These are phyloP conservation scores for Amiota minor DNA, from an alignment of 2,888 invertebrate genomes.

Conservation along the genomic window DNA sequence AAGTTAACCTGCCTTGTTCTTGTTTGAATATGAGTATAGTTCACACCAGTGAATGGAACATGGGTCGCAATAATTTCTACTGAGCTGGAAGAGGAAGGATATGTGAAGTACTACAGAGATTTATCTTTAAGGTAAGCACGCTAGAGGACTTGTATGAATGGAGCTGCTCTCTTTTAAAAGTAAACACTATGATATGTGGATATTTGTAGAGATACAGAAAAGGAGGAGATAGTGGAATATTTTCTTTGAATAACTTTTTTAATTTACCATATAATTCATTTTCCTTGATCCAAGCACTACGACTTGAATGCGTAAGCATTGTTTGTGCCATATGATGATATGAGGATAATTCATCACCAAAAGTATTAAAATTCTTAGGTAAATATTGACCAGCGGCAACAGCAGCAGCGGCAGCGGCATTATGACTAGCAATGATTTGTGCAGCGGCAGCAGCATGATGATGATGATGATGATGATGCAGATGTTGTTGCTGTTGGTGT, in stretches of 20 bases:
- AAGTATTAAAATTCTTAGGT: conserved; percentile 68
- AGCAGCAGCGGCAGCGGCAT: conserved; percentile 67
- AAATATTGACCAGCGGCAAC: conserved; percentile 69
- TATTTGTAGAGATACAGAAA: no score
- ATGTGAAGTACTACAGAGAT: no score
- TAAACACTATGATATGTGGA: no score
- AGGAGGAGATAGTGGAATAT: no score
- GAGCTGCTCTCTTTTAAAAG: no score
- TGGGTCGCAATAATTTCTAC: no score
- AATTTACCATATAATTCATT: conserved; percentile 72
- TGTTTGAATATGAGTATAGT: no score
- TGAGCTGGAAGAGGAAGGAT: no score
- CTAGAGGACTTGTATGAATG: no score
- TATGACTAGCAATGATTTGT: conserved; percentile 69
- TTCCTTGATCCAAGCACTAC: conserved; percentile 71
- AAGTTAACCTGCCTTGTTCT: no score
- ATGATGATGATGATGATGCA: conserved; percentile 37
- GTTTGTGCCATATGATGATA: conserved; percentile 72
- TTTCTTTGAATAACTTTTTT: not conserved
- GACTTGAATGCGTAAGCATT: conserved; percentile 68
- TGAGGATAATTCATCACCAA: conserved; percentile 70
- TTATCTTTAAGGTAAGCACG: no score
- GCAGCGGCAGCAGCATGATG: conserved; percentile 58
- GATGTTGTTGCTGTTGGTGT: conserved; percentile 41
- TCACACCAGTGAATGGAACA: no score